Percentiles rank a stretch among this genome's conserved stretches.
These are phyloP conservation scores for Amphimallon solstitiale DNA, from an alignment of 2,888 invertebrate species.

Conservation along the genomic window DNA sequence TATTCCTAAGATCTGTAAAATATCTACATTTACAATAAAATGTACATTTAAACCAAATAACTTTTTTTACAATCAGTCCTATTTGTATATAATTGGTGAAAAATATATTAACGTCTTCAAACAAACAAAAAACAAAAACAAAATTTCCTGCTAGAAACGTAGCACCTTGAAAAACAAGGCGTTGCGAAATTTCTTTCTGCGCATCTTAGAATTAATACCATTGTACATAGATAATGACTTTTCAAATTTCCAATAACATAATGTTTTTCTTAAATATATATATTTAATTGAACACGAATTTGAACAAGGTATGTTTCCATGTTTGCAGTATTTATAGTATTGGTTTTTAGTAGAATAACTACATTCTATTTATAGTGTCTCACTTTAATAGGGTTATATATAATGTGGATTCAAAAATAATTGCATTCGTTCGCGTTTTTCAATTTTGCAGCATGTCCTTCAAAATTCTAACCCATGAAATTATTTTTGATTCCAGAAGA, in stretches of 20 bases:
- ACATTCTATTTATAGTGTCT: conserved; percentile 35
- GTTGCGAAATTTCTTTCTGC: conserved; percentile 14
- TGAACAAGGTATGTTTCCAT: conserved; percentile 26
- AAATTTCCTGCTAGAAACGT: no score
- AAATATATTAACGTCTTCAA: conserved; percentile 2
- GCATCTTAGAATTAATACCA: conserved; percentile 10
- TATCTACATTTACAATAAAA: conserved; percentile 56
- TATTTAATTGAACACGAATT: conserved; percentile 35
- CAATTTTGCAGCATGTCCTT: no score
- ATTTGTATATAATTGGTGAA: conserved; percentile 27
- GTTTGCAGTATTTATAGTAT: conserved; percentile 15
- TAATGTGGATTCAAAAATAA: conserved; percentile 7
- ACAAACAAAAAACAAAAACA: not conserved
- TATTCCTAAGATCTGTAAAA: conserved; percentile 47
- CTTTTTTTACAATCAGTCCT: conserved; percentile 53
- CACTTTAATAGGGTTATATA: conserved; percentile 32
- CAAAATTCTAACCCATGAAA: conserved; percentile 1
- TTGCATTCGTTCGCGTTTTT: not conserved
- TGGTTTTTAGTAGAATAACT: conserved; percentile 28
- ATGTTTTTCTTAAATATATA: not conserved
- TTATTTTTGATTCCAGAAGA: conserved; percentile 20
- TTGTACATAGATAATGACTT: conserved; percentile 27
- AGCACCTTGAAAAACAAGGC: no score
- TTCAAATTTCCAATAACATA: conserved; percentile 28
- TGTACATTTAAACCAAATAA: conserved; percentile 55